Conservation (phyloP, 2,888 invertebrate species). For the Marasmarcha lunaedactyla region DNA sequence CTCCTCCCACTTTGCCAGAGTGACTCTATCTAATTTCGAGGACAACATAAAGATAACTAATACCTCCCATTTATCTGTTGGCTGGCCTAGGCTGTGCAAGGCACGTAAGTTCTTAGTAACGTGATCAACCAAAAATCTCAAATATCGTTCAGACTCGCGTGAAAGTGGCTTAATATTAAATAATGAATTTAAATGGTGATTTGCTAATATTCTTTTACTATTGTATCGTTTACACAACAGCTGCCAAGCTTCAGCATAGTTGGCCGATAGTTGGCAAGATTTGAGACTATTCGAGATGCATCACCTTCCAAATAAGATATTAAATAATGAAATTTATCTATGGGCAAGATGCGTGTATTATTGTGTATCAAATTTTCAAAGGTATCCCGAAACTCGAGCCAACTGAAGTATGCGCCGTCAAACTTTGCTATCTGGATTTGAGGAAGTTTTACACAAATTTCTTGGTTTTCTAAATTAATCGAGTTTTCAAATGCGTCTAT, state of each 20-base stretch:
- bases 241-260: constrained; percentile 12
- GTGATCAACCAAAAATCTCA: constrained; percentile 16
- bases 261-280: constrained; percentile 12
- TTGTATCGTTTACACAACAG: constrained; percentile 11
- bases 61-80: constrained; percentile 14
- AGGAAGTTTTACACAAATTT: constrained; percentile 13
- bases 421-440: constrained; percentile 17
- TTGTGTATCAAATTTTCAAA: too few relatives aligned
- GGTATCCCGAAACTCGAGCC: too few relatives aligned
- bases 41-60: constrained; percentile 12
- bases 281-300: constrained; percentile 13
- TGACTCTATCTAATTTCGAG: constrained; percentile 13
- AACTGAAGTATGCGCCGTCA: constrained; percentile 17
- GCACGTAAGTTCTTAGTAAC: constrained; percentile 17
- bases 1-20: constrained; percentile 9
- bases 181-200: constrained; percentile 15
- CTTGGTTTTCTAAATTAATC: constrained; percentile 8
- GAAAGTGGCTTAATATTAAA: constrained; percentile 11
- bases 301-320: too few relatives aligned
- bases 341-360: too few relatives aligned
- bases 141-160: constrained; percentile 13
- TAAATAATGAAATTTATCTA: too few relatives aligned
- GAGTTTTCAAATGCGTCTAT: neutral
- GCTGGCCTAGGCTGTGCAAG: constrained; percentile 14
- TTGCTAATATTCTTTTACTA: constrained; percentile 12